Base-by-base conservation (phyloP, 1,140 invertebrate species). In the Parapsyche elsis region DNA sequence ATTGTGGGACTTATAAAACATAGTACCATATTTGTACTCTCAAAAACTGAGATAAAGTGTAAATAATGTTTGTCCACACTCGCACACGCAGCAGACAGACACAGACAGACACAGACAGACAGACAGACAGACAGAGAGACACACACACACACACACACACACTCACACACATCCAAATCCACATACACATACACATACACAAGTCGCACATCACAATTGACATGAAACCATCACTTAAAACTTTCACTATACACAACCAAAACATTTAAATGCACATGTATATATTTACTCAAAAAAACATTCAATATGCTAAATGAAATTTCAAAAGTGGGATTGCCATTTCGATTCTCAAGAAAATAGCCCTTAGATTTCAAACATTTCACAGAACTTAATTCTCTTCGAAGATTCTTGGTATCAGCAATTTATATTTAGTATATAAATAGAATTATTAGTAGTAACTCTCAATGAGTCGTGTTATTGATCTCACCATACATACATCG, bases 11-110 rank as follows among this genome's bases (percentile, higher is more conserved):
- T 67, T 67, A 67, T 9, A 12, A 67, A 24, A 26, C 59, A 61
- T 61, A 21, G 59, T 61, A 67, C 64, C 64, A 26, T 67, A 67
- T 67, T 67, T 67, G 64, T 67, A 67, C 64, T 67, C 64, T 67
- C 64, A 67, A 67, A 64, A 67, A 12, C 10, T 14, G 64, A 67
- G 21, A 67, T 67, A 67, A 67, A 67, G 14, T 67, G 64, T 67
- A 26, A 26, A 67, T 53, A 53, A 53, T 67, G 9, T 23, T 67
- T 26, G 23, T 26, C 21, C 7, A 23, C 9, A 14, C 64, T 26
- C 59, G 9, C 57, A 61, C 9, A 19, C 57, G 19, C 16, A 19
- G 9, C 30, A 38, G 2, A 38, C 30, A 38, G 2, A 38, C 30
- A 38, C 21, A 61, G 21, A 21, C 57, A 61, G 57, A 19, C 57